Percentiles rank a stretch among this genome's conserved stretches.
Evolutionary conservation across 2,113 vertebrate species (phyloP).

Genomic region (Eleginops maclovinus): DNA sequence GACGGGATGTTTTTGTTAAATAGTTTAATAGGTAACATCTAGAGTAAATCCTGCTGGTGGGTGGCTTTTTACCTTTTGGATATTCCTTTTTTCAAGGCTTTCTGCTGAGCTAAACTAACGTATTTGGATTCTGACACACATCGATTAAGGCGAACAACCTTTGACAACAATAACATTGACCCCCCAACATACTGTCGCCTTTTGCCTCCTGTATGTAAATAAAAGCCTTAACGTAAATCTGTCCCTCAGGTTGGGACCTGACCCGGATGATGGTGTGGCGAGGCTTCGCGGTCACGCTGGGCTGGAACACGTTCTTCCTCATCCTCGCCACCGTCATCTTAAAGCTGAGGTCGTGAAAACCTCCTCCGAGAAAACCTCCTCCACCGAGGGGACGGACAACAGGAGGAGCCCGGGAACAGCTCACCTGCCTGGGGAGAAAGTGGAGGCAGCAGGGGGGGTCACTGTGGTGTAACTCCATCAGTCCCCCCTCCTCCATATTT

Average conservation of each 20-base stretch:
- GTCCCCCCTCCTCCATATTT: slow-evolving; percentile 2
- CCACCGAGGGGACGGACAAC: background rate
- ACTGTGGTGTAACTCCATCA: slow-evolving; percentile 12
- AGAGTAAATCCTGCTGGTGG: no score
- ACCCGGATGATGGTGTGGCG: slow-evolving; percentile 85
- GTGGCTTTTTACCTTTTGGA: no score
- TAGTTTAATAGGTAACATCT: no score
- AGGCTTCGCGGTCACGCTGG: slow-evolving; percentile 83
- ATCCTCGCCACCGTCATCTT: slow-evolving; percentile 85
- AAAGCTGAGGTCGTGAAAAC: slow-evolving; percentile 81
- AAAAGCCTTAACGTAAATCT: no score
- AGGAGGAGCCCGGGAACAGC: slow-evolving; percentile 17
- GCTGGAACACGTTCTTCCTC: slow-evolving; percentile 86
- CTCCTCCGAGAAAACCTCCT: background rate
- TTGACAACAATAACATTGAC: no score
- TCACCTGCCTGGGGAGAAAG: slow-evolving; percentile 20
- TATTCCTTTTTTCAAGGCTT: no score
- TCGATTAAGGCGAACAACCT: no score
- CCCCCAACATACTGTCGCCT: no score
- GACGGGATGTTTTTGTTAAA: no score
- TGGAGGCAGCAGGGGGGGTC: background rate
- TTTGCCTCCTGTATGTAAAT: no score
- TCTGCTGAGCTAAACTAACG: no score
- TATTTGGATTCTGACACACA: no score
- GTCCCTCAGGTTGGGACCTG: slow-evolving; percentile 82